phyloP scores from a whole-genome alignment of 2,113 vertebrate species.

The Damaliscus lunatus region DNA sequence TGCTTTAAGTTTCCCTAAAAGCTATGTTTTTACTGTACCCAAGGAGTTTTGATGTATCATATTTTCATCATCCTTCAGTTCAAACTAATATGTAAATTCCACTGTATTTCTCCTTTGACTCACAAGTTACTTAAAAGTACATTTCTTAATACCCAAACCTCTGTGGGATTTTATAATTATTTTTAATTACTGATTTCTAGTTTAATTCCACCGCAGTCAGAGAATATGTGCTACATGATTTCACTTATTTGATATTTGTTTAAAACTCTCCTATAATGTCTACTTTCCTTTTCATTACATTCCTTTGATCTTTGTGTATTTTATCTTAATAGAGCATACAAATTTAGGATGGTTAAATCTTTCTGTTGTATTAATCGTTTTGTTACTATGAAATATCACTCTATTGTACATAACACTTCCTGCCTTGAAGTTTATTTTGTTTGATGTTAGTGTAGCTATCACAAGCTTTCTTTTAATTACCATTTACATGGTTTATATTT shows the following conservation, averaged over 20 bases:
- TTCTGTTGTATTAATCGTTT: background rate
- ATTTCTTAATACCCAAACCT: background rate
- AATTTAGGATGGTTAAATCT: background rate
- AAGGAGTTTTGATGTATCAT: background rate
- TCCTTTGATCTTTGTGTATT: background rate
- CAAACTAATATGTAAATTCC: background rate
- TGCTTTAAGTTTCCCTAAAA: background rate
- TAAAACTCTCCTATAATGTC: background rate
- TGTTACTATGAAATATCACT: background rate
- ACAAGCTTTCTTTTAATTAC: background rate
- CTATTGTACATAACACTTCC: background rate
- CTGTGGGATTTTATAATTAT: background rate
- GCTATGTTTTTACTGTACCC: background rate
- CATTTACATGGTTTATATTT: background rate
- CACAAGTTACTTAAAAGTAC: background rate
- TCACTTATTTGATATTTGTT: background rate
- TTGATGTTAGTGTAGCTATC: background rate
- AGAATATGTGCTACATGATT: background rate
- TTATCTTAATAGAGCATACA: background rate
- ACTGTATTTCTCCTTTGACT: background rate
- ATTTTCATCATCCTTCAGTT: background rate
- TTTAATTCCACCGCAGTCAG: background rate
- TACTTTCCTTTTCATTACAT: background rate
- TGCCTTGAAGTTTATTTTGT: background rate
- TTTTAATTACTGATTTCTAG: background rate